Conservation (phyloP, 2,797 vertebrate genomes). For the Geotrypetes seraphini region DNA sequence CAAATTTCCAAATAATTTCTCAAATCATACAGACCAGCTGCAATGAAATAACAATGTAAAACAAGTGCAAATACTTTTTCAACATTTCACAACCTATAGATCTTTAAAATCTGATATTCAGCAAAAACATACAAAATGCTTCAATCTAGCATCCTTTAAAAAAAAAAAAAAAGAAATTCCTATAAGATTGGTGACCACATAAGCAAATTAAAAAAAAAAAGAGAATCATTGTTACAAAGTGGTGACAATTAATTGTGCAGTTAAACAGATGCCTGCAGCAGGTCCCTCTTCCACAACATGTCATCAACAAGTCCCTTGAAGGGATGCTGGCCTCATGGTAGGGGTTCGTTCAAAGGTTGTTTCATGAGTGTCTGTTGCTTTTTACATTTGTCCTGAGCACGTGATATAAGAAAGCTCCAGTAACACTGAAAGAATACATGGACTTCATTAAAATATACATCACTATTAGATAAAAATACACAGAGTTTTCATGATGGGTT, state of each 20-base stretch:
- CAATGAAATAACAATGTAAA: constrained; percentile 10
- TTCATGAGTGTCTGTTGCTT: constrained; percentile 25
- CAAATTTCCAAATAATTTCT: constrained; percentile 40
- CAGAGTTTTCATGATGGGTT: constrained; percentile 48
- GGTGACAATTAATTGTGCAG: no score
- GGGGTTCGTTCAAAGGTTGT: constrained; percentile 47
- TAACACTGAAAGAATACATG: constrained; percentile 56
- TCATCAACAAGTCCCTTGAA: constrained; percentile 54
- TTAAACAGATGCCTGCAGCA: no score
- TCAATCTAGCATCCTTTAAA: constrained; percentile 30
- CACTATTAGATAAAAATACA: constrained; percentile 58
- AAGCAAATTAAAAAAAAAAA: no score
- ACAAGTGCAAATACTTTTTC: constrained; percentile 28
- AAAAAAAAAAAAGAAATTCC: no score
- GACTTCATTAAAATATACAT: constrained; percentile 49
- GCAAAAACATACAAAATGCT: constrained; percentile 25
- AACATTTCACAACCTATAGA: constrained; percentile 33
- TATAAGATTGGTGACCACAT: no score
- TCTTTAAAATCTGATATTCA: constrained; percentile 24
- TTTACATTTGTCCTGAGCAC: constrained; percentile 52
- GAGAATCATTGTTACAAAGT: no score
- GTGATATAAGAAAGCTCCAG: constrained; percentile 45
- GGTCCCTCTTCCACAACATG: constrained; percentile 42
- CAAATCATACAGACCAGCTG: no score
- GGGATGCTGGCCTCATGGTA: constrained; percentile 66